These are phyloP conservation scores for Acromyrmex heyeri DNA, from an alignment of 1,140 invertebrate genomes.

Conservation along the genomic window DNA sequence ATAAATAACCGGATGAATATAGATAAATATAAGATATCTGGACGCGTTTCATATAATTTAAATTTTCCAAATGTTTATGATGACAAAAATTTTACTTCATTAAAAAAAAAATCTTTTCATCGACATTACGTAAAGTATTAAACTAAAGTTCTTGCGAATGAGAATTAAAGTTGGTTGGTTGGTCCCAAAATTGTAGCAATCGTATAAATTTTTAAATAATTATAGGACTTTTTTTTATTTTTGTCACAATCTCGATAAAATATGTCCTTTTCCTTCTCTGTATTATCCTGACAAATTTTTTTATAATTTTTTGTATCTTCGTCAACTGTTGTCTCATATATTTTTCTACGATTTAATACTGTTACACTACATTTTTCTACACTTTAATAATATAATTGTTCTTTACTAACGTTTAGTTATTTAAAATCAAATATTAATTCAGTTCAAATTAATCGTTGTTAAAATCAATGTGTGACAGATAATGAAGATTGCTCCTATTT, in stretches of 20 bases:
- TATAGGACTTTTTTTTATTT: conserved; percentile 2
- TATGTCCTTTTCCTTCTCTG: background rate
- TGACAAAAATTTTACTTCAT: background rate
- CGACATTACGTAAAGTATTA: no score
- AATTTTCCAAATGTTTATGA: background rate
- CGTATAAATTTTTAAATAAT: conserved; percentile 10
- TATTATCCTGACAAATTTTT: background rate
- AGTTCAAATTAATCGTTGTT: no score
- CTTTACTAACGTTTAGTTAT: no score
- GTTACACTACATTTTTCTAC: no score
- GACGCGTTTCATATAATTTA: background rate
- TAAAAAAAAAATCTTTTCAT: background rate
- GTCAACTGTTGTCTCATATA: background rate
- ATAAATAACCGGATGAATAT: background rate
- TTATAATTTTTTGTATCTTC: background rate
- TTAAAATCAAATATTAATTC: no score
- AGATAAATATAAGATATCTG: no score
- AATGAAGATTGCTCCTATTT: background rate
- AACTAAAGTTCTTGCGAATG: background rate
- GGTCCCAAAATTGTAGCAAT: background rate
- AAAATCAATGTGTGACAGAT: background rate
- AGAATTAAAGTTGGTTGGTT: background rate
- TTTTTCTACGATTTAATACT: no score
- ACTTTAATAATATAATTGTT: no score
- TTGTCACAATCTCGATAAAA: background rate